A percentile compares a stretch with the other conserved stretches of the same genome.
Conservation (phyloP, 1,140 invertebrate species). For the Pseudomyrmex concolor region DNA sequence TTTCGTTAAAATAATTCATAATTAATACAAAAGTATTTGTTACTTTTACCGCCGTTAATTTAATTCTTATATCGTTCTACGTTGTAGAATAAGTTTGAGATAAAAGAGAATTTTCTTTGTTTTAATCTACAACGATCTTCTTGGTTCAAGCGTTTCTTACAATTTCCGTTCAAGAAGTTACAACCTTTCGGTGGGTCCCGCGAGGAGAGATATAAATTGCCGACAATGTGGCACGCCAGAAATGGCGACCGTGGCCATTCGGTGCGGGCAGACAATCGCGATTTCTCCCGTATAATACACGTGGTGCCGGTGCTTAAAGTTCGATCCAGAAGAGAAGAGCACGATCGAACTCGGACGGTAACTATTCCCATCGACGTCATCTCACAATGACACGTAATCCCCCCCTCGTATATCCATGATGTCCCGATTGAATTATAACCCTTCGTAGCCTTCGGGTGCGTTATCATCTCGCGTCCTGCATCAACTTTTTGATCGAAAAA, state of each 20-base stretch:
- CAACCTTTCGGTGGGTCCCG: slow-evolving; percentile 40
- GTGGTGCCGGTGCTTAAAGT: slow-evolving; percentile 54
- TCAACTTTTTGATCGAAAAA: slow-evolving; percentile 62
- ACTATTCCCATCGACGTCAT: slow-evolving; percentile 44
- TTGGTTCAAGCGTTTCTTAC: slow-evolving; percentile 27
- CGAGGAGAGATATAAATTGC: slow-evolving; percentile 66
- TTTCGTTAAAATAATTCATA: not conserved
- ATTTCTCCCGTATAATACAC: slow-evolving; percentile 56
- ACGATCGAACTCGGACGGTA: slow-evolving; percentile 42
- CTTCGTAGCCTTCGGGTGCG: slow-evolving; percentile 19
- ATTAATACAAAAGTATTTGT: not conserved
- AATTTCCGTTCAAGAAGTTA: slow-evolving; percentile 59
- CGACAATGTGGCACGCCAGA: slow-evolving; percentile 59
- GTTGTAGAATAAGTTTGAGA: not conserved
- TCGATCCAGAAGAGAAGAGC: slow-evolving; percentile 56
- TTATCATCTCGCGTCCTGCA: slow-evolving; percentile 30
- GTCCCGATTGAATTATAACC: slow-evolving; percentile 67
- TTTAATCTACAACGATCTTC: slow-evolving; percentile 22
- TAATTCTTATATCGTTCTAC: not conserved
- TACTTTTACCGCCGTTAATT: slow-evolving; percentile 3
- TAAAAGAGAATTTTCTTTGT: not conserved
- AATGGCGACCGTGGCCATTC: slow-evolving; percentile 64
- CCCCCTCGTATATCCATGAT: not conserved
- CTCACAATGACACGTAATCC: slow-evolving; percentile 33
- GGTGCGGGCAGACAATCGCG: slow-evolving; percentile 61